These are phyloP conservation scores for Corythoichthys haematopterus DNA, from an alignment of 2,113 vertebrate species.

Conservation along the genomic window DNA sequence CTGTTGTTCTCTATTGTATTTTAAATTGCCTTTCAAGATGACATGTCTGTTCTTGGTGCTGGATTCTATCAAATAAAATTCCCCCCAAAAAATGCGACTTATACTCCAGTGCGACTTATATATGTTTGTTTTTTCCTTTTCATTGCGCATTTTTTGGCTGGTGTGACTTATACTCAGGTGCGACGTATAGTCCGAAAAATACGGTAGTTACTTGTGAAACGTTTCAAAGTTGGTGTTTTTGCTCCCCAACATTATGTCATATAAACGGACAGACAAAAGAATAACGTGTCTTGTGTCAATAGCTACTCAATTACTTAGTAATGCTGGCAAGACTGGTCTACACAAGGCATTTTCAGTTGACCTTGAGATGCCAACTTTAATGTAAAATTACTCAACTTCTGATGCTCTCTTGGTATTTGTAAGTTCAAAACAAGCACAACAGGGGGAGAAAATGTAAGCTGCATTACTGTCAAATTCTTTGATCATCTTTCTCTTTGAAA, in stretches of 20 bases:
- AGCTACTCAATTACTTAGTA: background rate
- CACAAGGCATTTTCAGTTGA: background rate
- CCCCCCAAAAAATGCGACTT: too few species aligned
- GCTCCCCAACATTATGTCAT: background rate
- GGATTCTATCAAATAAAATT: too few species aligned
- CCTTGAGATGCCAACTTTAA: background rate
- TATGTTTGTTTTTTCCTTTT: too few species aligned
- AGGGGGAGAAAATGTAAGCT: conserved; percentile 7
- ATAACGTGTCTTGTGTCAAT: background rate
- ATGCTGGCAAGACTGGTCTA: background rate
- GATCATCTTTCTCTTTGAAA: conserved; percentile 35
- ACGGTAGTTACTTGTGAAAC: too few species aligned
- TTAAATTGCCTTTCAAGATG: too few species aligned
- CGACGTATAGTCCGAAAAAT: too few species aligned
- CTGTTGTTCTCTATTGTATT: too few species aligned
- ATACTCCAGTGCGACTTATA: too few species aligned
- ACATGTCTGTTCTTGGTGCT: too few species aligned
- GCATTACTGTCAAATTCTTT: conserved; percentile 21
- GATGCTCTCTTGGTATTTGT: conserved; percentile 4
- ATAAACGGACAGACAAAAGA: background rate
- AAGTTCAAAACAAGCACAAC: conserved; percentile 9
- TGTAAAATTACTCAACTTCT: conserved; percentile 2
- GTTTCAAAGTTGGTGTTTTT: background rate
- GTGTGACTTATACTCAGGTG: too few species aligned
- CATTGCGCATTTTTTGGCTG: too few species aligned